A percentile compares a stretch with the other conserved stretches of the same genome.
These are phyloP conservation scores for Lates calcarifer DNA, from an alignment of 2,113 vertebrate genomes.

Conservation along the genomic window DNA sequence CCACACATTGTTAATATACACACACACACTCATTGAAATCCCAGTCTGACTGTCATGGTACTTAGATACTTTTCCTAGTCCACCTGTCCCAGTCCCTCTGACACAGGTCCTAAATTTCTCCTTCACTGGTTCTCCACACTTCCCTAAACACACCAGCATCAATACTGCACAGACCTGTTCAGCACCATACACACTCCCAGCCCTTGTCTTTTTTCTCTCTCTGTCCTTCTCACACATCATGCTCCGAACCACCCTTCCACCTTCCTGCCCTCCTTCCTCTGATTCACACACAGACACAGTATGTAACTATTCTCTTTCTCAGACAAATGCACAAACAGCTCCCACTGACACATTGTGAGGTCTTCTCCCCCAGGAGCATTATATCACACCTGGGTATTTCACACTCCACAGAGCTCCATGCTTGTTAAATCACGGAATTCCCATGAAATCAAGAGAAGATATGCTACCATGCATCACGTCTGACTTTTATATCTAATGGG, in stretches of 20 bases:
- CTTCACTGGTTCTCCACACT: not conserved
- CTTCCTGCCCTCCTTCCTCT: constrained; percentile 3
- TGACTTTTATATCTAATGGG: constrained; percentile 56
- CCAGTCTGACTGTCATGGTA: not conserved
- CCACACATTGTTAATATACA: constrained; percentile 29
- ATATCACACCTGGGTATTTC: constrained; percentile 69
- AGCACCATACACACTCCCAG: not conserved
- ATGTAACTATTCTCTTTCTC: not conserved
- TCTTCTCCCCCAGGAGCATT: constrained; percentile 34
- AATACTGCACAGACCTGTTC: not conserved
- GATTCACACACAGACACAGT: not conserved
- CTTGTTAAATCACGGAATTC: constrained; percentile 62
- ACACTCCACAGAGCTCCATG: constrained; percentile 58
- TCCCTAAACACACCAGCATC: constrained; percentile 5
- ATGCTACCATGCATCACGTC: constrained; percentile 41
- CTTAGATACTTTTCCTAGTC: not conserved
- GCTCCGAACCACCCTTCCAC: not conserved
- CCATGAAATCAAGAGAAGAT: constrained; percentile 55
- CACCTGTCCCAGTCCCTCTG: constrained; percentile 20
- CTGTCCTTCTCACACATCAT: not conserved
- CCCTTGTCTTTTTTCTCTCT: not conserved
- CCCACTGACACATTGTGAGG: not conserved
- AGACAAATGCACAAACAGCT: constrained; percentile 2
- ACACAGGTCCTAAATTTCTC: constrained; percentile 17
- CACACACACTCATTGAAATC: not conserved